Evolutionary conservation across 2,113 vertebrate genomes (phyloP).

Genomic region (Meles meles): DNA sequence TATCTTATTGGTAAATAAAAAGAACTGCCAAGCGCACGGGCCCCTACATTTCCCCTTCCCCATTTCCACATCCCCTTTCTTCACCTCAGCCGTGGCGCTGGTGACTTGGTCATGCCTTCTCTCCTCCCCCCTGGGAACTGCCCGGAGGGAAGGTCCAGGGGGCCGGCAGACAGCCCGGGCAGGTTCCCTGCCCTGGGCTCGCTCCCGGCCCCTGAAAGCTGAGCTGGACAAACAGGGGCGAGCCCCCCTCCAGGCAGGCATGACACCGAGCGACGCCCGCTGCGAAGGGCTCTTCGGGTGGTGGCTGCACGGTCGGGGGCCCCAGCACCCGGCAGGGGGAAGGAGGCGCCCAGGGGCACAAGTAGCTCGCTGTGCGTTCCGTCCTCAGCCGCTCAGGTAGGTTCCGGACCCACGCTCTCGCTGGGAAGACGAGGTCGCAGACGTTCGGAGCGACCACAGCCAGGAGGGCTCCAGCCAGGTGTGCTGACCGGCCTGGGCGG

Average conservation of each 20-base stretch:
- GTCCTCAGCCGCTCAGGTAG: neutral
- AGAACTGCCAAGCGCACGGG: neutral
- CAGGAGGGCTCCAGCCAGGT: neutral
- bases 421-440: neutral
- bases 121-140: neutral
- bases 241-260: neutral
- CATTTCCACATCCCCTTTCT: no score
- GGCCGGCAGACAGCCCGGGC: neutral
- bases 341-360: neutral
- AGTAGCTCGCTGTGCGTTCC: neutral
- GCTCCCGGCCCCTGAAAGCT: accelerated
- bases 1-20: neutral
- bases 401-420: neutral
- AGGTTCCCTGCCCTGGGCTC: neutral
- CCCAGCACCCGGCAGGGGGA: neutral
- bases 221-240: neutral
- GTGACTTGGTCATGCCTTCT: neutral
- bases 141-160: neutral
- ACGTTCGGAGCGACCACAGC: neutral
- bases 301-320: neutral
- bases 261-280: neutral
- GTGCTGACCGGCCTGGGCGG: no score
- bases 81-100: neutral
- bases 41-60: neutral
- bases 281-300: neutral